phyloP scores from a whole-genome alignment of 2,888 invertebrate species.

The Aphodius granarius region DNA sequence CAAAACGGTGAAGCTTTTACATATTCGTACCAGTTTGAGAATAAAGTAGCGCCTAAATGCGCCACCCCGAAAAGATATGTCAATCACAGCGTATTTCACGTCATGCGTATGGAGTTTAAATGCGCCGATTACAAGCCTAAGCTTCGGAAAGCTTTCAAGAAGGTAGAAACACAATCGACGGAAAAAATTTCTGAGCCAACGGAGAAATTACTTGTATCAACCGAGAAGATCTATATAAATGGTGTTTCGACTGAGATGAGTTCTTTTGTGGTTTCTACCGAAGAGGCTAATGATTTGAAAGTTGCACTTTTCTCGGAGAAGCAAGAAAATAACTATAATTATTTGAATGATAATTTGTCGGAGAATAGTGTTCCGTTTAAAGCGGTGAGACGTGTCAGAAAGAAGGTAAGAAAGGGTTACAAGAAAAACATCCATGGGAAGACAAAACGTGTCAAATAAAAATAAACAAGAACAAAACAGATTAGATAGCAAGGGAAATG shows the following conservation, averaged over 20 bases:
- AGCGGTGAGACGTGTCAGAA: background rate
- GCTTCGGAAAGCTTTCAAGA: slow-evolving; percentile 33
- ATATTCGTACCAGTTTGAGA: slow-evolving; percentile 58
- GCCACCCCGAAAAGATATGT: slow-evolving; percentile 58
- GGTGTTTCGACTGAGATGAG: background rate
- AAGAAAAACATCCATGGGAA: background rate
- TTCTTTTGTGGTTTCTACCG: background rate
- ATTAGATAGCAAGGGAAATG: background rate
- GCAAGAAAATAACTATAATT: background rate
- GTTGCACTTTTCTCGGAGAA: background rate
- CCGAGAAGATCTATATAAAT: background rate
- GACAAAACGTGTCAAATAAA: background rate
- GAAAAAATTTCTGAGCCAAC: background rate
- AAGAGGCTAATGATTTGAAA: background rate
- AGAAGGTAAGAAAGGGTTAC: background rate
- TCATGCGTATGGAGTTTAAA: slow-evolving; percentile 60
- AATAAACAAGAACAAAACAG: background rate
- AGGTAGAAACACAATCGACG: slow-evolving; percentile 11
- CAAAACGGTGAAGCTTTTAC: slow-evolving; percentile 44
- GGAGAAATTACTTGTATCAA: background rate
- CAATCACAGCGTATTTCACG: slow-evolving; percentile 66
- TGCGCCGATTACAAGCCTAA: slow-evolving; percentile 53
- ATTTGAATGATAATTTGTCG: background rate
- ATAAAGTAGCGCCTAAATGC: slow-evolving; percentile 65
- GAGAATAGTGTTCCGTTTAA: background rate